Evolutionary conservation across 2,113 vertebrate species (phyloP).

Genomic region (Phaethornis superciliosus): DNA sequence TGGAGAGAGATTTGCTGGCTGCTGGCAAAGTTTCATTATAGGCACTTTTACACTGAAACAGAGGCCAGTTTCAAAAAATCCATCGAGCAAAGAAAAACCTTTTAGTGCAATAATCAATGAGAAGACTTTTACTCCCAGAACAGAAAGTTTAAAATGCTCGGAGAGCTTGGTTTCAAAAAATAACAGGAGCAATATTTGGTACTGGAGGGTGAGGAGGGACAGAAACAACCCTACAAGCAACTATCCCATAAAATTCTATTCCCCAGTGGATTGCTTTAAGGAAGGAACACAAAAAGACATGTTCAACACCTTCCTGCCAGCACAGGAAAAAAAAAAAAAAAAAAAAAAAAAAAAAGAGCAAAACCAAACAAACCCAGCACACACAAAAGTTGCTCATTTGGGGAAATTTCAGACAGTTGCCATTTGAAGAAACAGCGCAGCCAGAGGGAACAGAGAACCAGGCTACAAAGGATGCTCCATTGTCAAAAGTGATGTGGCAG

Average conservation of each 20-base stretch:
- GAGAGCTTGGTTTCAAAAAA: not conserved
- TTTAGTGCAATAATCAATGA: not conserved
- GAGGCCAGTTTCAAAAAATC: not conserved
- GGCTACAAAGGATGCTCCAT: constrained; percentile 17
- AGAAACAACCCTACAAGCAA: not conserved
- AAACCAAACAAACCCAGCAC: not conserved
- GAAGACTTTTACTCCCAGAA: not conserved
- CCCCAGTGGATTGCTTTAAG: not conserved
- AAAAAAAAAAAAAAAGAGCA: too few species aligned
- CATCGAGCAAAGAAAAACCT: not conserved
- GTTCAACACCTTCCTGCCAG: not conserved
- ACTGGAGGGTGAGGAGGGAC: rapidly evolving
- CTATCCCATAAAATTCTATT: rapidly evolving
- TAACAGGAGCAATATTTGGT: not conserved
- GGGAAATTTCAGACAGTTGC: not conserved
- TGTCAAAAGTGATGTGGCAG: constrained; percentile 25
- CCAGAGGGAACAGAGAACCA: not conserved
- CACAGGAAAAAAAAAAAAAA: too few species aligned
- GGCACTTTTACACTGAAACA: not conserved
- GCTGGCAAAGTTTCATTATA: not conserved
- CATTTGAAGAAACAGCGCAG: not conserved
- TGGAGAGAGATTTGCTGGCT: not conserved
- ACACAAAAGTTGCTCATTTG: not conserved
- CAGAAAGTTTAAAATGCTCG: not conserved
- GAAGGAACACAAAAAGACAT: not conserved